Base-by-base conservation (phyloP, 2,888 invertebrate species). In the Mesochorus sp. region DNA sequence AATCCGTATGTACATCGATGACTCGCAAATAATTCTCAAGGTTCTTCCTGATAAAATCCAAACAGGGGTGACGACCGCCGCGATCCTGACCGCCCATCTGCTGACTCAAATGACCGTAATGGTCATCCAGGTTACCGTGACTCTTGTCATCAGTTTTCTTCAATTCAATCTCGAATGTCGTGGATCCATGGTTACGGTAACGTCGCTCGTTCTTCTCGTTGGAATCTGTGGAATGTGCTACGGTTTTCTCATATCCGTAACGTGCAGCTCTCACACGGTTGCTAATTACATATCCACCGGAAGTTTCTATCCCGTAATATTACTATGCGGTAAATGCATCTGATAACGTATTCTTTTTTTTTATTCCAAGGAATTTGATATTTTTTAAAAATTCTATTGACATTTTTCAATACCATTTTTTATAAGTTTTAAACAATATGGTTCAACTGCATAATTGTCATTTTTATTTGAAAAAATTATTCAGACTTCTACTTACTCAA, bases 201-300 rank as follows among this genome's bases (percentile, higher is more conserved):
- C 94, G n/a, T 80, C 91, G 0, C 86, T 97, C 59, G 91, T 96
- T 1, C 92, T 96, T 80, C 91, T 96, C 81, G 93, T 95, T 83
- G 97, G 97, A 0, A 91, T 97, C 62, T 94, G 95, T 84, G 98
- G 97, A 74, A 97, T 98, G 96, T 94, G 95, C 86, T 96, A 95
- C 87, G 97, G 94, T 39, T 95, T 98, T 87, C 93, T 97, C 39
- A 95, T 97, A 59, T 97, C 97, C 0, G 94, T 96, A 0, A 91
- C 95, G 81, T 96, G 96, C 86, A 93, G 94, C 19, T 95, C 95
- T 28, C 96, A 97, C 84, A 95, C 95, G 0, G 93, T 95, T 85
- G 95, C 97, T 0, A 96, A 97, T 92, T 97, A 97, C 88, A 93
- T 96, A 8, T 94, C 97, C 0, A 94, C 97, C 0, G 98, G 98